Conservation (phyloP, 2,888 invertebrate genomes). For the Microplitis manilae region DNA sequence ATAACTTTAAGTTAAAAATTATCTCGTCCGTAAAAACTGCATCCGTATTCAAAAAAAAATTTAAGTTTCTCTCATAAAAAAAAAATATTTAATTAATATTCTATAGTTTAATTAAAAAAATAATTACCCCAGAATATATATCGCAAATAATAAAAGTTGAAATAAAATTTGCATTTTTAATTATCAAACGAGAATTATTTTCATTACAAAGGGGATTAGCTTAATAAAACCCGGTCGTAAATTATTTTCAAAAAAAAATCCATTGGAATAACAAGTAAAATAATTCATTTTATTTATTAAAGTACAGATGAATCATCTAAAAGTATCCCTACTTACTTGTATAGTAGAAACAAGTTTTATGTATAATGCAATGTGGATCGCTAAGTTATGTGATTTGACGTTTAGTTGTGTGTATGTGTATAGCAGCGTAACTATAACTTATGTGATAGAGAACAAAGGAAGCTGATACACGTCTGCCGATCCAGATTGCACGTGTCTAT, state of each 20-base stretch:
- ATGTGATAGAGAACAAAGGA: slow-evolving; percentile 30
- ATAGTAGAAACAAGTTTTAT: not conserved
- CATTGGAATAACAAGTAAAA: not conserved
- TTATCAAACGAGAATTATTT: not conserved
- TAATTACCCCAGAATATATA: not conserved
- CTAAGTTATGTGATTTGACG: slow-evolving; percentile 26
- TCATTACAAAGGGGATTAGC: not conserved
- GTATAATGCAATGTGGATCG: not conserved
- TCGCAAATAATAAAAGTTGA: not conserved
- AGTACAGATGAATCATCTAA: not conserved
- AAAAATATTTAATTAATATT: not conserved
- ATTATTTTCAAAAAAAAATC: not conserved
- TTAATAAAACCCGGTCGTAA: not conserved
- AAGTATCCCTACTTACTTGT: not conserved
- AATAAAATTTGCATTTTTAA: not conserved
- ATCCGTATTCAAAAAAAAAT: not conserved
- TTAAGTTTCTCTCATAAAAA: not conserved
- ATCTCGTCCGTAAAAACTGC: too few relatives aligned
- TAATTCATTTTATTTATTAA: not conserved
- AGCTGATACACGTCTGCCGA: slow-evolving; percentile 28
- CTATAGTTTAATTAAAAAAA: slow-evolving; percentile 1
- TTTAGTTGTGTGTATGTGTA: not conserved
- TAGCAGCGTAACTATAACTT: not conserved
- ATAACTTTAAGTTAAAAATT: not conserved
- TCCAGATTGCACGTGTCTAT: slow-evolving; percentile 35